Conservation (phyloP, 2,113 vertebrate species). For the Malurus cyaneus region DNA sequence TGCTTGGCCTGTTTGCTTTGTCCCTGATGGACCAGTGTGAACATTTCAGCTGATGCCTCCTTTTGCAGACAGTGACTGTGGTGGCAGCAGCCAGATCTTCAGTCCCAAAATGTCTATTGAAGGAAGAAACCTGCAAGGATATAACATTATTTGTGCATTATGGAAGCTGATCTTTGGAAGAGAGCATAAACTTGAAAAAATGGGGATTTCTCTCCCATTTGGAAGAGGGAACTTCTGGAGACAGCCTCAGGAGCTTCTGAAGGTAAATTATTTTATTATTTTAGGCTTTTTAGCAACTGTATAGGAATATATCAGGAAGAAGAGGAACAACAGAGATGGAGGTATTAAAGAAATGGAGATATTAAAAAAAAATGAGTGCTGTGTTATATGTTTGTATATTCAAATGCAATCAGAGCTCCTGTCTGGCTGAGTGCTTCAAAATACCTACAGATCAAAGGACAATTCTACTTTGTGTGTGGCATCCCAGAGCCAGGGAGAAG, state of each 20-base stretch:
- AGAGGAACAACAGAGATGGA: background rate
- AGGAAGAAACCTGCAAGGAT: background rate
- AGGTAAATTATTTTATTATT: background rate
- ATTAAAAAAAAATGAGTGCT: background rate
- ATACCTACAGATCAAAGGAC: background rate
- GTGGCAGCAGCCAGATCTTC: background rate
- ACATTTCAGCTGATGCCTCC: background rate
- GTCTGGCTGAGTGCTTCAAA: background rate
- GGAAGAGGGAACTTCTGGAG: background rate
- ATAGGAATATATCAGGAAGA: background rate
- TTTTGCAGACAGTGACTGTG: background rate
- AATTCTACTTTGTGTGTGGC: background rate
- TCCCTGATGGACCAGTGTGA: background rate
- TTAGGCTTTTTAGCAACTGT: background rate
- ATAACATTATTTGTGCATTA: fast-evolving
- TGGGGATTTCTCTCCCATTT: background rate
- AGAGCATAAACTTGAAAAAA: background rate
- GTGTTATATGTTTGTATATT: background rate
- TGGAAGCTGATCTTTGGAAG: background rate
- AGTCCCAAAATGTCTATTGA: background rate
- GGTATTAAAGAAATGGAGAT: background rate
- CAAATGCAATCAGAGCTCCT: background rate
- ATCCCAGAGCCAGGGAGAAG: background rate
- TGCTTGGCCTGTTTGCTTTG: background rate
- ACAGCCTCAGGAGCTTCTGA: background rate